Conservation (phyloP, 1,140 invertebrate genomes). For the Atta cephalotes region DNA sequence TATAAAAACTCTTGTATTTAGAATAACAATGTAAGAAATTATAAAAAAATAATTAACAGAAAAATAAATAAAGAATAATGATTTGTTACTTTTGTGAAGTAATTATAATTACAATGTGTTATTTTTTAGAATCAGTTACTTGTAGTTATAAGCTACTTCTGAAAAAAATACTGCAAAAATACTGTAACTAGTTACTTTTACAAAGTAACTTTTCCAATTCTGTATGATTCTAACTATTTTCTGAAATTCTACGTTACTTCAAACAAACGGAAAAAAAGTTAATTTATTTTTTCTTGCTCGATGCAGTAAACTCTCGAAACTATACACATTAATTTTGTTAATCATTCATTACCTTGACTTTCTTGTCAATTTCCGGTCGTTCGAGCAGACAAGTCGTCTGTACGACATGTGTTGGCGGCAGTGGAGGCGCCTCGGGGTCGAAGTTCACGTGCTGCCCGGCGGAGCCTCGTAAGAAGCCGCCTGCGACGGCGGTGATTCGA, state of each 20-base stretch:
- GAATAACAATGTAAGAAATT: no score
- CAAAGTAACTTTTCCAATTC: no score
- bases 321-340: not conserved
- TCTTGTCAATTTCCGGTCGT: constrained; percentile 87
- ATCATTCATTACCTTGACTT: constrained; percentile 86
- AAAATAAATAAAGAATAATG: no score
- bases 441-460: constrained; percentile 80
- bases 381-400: constrained; percentile 83
- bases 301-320: not conserved
- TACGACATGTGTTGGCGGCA: constrained; percentile 72
- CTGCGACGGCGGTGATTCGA: constrained; percentile 66
- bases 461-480: constrained; percentile 77
- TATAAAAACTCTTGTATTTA: no score
- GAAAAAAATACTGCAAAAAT: no score
- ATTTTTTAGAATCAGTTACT: no score
- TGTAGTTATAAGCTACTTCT: no score
- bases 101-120: no score
- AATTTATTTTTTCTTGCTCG: not conserved
- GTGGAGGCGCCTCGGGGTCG: constrained; percentile 82
- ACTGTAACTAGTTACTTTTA: no score
- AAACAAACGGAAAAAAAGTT: not conserved
- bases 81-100: no score
- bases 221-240: not conserved
- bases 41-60: no score
- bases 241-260: not conserved